These are phyloP conservation scores for Narcine bancroftii DNA, from an alignment of 2,113 vertebrate species.

Conservation along the genomic window DNA sequence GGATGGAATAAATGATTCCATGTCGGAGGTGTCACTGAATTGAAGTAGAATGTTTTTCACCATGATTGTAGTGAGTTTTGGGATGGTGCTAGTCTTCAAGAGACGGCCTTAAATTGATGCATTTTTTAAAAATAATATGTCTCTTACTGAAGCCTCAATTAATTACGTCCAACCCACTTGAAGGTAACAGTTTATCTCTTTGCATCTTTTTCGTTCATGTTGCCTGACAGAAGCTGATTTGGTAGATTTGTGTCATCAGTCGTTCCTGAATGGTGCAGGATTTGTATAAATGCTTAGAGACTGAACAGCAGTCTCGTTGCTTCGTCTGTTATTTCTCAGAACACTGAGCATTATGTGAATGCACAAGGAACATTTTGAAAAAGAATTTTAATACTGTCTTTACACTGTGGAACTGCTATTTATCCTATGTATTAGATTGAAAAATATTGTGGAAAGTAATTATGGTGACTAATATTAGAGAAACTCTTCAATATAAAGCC, in stretches of 20 bases:
- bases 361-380: not conserved
- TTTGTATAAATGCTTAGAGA: not conserved
- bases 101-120: slow-evolving; percentile 51
- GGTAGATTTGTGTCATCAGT: not conserved
- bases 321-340: not conserved
- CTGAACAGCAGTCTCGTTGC: not conserved
- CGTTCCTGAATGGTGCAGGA: not conserved
- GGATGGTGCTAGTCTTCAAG: slow-evolving; percentile 55
- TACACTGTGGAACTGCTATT: too few species aligned
- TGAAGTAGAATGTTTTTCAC: slow-evolving; percentile 53
- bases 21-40: slow-evolving; percentile 41
- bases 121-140: slow-evolving; percentile 50
- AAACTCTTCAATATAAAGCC: not conserved
- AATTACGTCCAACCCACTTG: slow-evolving; percentile 42
- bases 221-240: not conserved
- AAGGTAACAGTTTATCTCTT: not conserved
- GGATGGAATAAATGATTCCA: not conserved
- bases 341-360: not conserved
- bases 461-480: not conserved
- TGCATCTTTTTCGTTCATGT: not conserved
- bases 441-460: not conserved
- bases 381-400: not conserved
- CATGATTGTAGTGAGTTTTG: slow-evolving; percentile 54
- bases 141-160: slow-evolving; percentile 44
- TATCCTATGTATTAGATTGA: not conserved